Evolutionary conservation across 2,888 invertebrate species (phyloP).

Genomic region (Drosophila mayaguana): DNA sequence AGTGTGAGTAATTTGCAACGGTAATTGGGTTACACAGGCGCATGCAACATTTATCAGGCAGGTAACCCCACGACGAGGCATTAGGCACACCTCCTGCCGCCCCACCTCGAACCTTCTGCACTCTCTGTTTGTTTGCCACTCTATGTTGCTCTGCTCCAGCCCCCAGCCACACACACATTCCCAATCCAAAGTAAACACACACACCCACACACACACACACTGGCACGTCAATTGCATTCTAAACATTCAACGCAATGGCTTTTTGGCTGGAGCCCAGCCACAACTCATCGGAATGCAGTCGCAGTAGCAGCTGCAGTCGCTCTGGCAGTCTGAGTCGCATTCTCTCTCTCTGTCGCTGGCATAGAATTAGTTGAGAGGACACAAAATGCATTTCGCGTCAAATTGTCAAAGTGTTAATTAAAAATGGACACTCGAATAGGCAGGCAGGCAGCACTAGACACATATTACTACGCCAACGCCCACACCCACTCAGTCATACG

Average conservation of each 20-base stretch:
- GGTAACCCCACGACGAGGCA: constrained; percentile 25
- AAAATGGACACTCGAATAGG: constrained; percentile 80
- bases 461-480: background rate
- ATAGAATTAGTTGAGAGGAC: constrained; percentile 42
- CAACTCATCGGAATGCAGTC: constrained; percentile 49
- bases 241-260: constrained; percentile 70
- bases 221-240: constrained; percentile 75
- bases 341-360: constrained; percentile 7
- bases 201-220: constrained; percentile 15
- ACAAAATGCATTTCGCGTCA: constrained; percentile 76
- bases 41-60: constrained; percentile 75
- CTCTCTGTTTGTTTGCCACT: background rate
- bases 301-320: constrained; percentile 3
- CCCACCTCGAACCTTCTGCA: background rate
- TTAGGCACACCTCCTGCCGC: constrained; percentile 16
- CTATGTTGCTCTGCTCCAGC: background rate
- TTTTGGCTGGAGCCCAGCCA: constrained; percentile 20
- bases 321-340: constrained; percentile 22
- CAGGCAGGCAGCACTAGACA: constrained; percentile 32
- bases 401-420: constrained; percentile 82
- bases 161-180: too few species aligned
- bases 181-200: constrained; percentile 7
- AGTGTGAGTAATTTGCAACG: constrained; percentile 77
- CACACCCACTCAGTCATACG: background rate
- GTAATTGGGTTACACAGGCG: constrained; percentile 78